Base-by-base conservation (phyloP, 2,888 invertebrate genomes). In the Adelphocoris suturalis region DNA sequence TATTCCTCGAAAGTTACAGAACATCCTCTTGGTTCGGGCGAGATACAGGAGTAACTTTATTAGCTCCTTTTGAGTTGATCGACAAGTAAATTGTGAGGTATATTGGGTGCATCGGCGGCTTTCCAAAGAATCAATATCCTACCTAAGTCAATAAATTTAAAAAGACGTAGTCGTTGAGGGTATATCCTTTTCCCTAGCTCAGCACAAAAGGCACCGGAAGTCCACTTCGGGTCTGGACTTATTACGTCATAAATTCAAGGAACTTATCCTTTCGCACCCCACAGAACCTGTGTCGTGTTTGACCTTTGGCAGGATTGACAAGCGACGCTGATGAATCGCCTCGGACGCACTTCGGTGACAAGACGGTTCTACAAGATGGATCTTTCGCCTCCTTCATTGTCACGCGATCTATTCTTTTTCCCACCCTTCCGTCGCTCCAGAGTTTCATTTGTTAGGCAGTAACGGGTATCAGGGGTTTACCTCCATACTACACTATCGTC, bases 341-440 rank as follows among this genome's bases (percentile, higher is more conserved):
- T 19, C 19, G 68, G 68, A 68, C 68, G 27, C 68, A 13, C 68
- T 19, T 23, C 19, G 68, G 68, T 68, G 68, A 68, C 68, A 68
- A 19, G 68, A 68, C 19, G 68, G 23, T 19, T 12, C 68, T 0
- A 11, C 78, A 78, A 78, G 78, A 78, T 78, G 78, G 78, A 78
- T 78, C 78, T 47, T 78, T 78, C 19, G 78, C 47, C 47, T 47
- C 46, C 78, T 78, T 78, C 37, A 78, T 78, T 78, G 78, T 78
- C 78, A 78, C 78, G 78, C 37, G 78, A 78, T 78, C 78, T 78
- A 78, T 78, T 78, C 78, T 47, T 78, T 28, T 47, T 13, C 78
- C 46, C 47, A 37, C 78, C 4, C 19, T 11, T 19, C 78, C 12
- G 13, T 78, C 78, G n/a, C n/a, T 4, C 37, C 16, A 1, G 37